Evolutionary conservation across 2,888 invertebrate species (phyloP).

Genomic region (Troides helena): DNA sequence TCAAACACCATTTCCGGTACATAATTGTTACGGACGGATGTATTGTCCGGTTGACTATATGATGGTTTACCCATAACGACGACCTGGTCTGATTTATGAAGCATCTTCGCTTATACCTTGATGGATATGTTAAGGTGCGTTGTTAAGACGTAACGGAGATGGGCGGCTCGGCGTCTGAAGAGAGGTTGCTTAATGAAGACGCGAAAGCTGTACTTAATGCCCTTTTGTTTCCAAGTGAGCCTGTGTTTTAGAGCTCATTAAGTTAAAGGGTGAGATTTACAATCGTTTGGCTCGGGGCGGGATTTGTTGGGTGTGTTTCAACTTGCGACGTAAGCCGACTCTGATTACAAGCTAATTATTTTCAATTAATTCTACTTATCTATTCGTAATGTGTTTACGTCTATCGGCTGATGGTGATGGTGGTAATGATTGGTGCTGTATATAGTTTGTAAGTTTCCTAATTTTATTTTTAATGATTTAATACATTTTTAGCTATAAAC

Average conservation of each 20-base stretch:
- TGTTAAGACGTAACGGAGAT: slow-evolving; percentile 27
- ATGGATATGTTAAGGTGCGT: slow-evolving; percentile 16
- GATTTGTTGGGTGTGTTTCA: slow-evolving; percentile 38
- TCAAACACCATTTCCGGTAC: no score
- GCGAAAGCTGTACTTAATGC: slow-evolving; percentile 49
- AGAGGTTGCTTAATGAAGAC: slow-evolving; percentile 57
- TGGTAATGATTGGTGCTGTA: no score
- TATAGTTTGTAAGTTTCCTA: no score
- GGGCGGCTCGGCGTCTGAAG: slow-evolving; percentile 27
- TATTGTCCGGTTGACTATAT: no score
- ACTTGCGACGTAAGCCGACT: slow-evolving; percentile 6
- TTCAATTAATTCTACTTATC: background rate
- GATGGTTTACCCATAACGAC: no score
- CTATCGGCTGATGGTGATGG: no score
- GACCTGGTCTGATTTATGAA: no score
- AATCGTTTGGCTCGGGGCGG: slow-evolving; percentile 51
- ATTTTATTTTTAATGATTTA: no score
- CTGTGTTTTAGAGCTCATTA: slow-evolving; percentile 76
- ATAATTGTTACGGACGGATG: no score
- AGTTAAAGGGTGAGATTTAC: slow-evolving; percentile 66
- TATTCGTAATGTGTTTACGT: no score
- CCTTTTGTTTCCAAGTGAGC: slow-evolving; percentile 64
- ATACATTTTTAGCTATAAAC: no score
- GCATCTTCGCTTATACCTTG: slow-evolving; percentile 6
- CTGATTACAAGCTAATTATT: slow-evolving; percentile 13